Evolutionary conservation across 2,888 invertebrate genomes (phyloP).

Genomic region (Drosophila fungiperda): DNA sequence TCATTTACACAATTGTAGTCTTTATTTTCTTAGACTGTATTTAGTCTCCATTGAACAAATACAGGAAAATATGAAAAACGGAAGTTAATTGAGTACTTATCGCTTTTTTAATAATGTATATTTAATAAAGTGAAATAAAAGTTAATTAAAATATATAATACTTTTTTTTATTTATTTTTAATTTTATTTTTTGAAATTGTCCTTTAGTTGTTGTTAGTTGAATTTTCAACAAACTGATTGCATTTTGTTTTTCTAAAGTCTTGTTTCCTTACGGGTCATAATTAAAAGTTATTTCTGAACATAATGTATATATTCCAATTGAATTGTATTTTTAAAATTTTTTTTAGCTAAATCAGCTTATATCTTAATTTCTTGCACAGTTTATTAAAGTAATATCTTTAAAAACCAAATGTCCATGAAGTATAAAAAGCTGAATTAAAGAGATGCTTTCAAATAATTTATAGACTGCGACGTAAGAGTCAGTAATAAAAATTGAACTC

Average conservation of each 20-base stretch:
- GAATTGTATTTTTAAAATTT: neutral
- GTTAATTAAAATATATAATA: too few relatives aligned
- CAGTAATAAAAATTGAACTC: neutral
- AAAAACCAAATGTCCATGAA: neutral
- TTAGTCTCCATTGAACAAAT: neutral
- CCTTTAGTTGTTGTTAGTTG: neutral
- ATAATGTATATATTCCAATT: neutral
- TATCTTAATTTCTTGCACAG: neutral
- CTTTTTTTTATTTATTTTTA: too few relatives aligned
- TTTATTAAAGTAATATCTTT: neutral
- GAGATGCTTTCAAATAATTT: constrained; percentile 1
- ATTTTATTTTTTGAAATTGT: neutral
- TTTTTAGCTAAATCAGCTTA: neutral
- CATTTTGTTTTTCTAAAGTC: neutral
- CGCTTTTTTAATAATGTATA: too few relatives aligned
- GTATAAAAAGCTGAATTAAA: neutral
- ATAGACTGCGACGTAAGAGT: neutral
- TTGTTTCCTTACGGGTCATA: too few relatives aligned
- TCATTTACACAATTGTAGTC: neutral
- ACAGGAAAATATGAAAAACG: neutral
- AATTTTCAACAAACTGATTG: neutral
- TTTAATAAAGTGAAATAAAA: too few relatives aligned
- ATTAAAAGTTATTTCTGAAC: too few relatives aligned
- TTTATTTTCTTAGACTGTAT: neutral
- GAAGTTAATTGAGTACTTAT: neutral